Conservation (phyloP, 1,140 invertebrate species). For the Aphis gossypii region DNA sequence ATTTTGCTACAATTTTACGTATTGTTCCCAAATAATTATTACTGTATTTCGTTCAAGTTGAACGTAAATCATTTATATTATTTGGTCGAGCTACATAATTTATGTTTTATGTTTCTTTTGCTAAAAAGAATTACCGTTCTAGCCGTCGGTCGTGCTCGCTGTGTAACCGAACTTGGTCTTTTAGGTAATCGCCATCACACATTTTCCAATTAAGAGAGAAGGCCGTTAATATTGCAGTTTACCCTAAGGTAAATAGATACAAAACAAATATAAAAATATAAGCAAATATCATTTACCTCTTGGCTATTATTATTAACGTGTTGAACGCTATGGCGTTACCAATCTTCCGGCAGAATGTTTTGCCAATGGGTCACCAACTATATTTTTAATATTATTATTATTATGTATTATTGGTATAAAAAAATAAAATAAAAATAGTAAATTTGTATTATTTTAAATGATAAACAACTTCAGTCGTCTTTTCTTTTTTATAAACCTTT, state of each 20-base stretch:
- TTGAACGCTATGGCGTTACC: conserved; percentile 42
- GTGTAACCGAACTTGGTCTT: conserved; percentile 56
- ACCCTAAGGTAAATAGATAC: conserved; percentile 57
- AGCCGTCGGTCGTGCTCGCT: conserved; percentile 52
- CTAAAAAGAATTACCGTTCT: conserved; percentile 46
- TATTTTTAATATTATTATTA: conserved; percentile 50
- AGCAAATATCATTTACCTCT: conserved; percentile 54
- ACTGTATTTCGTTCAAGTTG: conserved; percentile 41
- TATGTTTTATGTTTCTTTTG: conserved; percentile 39
- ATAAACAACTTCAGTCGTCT: conserved; percentile 50
- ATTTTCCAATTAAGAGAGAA: conserved; percentile 57
- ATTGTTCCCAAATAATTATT: conserved; percentile 45
- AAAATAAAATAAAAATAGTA: conserved; percentile 46
- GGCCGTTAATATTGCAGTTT: conserved; percentile 53
- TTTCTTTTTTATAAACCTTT: conserved; percentile 56
- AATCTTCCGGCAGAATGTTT: conserved; percentile 18
- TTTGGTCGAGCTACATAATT: conserved; percentile 39
- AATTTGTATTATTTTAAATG: conserved; percentile 51
- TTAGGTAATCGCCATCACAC: conserved; percentile 50
- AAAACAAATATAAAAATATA: conserved; percentile 57
- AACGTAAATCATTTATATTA: conserved; percentile 37
- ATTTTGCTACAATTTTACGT: background rate
- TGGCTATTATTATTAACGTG: conserved; percentile 53
- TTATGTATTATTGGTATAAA: conserved; percentile 46
- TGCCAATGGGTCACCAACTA: conserved; percentile 19